phyloP scores from a whole-genome alignment of 1,140 invertebrate species.

The Bombus waltoni region DNA sequence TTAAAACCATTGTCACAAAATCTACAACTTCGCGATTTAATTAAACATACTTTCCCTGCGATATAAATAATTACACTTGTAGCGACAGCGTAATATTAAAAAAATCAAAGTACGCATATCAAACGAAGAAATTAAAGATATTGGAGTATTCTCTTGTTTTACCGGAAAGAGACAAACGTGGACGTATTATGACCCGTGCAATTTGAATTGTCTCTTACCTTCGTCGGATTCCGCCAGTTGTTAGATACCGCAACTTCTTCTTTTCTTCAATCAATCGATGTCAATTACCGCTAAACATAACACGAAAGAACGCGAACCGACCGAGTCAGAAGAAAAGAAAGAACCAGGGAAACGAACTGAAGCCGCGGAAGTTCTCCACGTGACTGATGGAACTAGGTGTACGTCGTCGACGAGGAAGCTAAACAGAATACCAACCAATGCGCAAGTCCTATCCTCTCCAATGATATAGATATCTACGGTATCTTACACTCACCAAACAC shows the following conservation, averaged over 20 bases:
- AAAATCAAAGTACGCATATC: too few species aligned
- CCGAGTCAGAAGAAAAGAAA: not conserved
- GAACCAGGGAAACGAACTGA: not conserved
- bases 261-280: not conserved
- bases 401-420: not conserved
- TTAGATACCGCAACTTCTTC: not conserved
- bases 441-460: conserved; percentile 9
- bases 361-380: conserved; percentile 35
- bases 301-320: not conserved
- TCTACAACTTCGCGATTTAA: too few species aligned
- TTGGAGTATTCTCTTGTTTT: too few species aligned
- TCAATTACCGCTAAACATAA: not conserved
- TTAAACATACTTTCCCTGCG: too few species aligned
- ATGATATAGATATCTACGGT: not conserved
- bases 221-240: not conserved
- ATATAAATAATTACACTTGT: too few species aligned
- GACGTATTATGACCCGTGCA: not conserved
- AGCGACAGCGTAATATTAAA: too few species aligned
- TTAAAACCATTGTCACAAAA: too few species aligned
- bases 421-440: conserved; percentile 2
- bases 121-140: too few species aligned
- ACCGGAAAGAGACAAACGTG: too few species aligned
- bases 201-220: not conserved
- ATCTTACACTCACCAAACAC: too few species aligned
- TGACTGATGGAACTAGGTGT: conserved; percentile 20